Evolutionary conservation across 2,797 vertebrate species (phyloP).

Genomic region (Poeciliopsis paucimaculata): DNA sequence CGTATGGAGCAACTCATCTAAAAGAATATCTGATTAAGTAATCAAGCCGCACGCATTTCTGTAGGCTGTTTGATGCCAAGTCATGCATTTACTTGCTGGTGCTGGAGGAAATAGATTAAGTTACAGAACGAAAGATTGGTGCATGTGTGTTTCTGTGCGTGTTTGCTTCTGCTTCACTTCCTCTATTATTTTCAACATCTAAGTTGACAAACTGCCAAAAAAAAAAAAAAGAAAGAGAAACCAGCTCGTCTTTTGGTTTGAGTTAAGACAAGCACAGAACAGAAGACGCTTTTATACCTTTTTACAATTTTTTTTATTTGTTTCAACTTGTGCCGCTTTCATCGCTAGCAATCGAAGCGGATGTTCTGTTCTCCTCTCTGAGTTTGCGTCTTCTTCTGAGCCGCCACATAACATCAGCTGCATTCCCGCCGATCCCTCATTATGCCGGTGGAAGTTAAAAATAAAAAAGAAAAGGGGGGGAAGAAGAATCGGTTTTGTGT

Average conservation of each 20-base stretch:
- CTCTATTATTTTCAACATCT: slow-evolving; percentile 44
- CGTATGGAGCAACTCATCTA: slow-evolving; percentile 41
- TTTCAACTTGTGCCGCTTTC: not conserved
- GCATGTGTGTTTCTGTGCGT: slow-evolving; percentile 23
- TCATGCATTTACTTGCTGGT: slow-evolving; percentile 18
- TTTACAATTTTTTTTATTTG: not conserved
- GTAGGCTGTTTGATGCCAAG: slow-evolving; percentile 37
- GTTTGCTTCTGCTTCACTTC: slow-evolving; percentile 10
- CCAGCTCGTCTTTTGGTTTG: slow-evolving; percentile 1
- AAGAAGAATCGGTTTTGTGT: slow-evolving; percentile 4
- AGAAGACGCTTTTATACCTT: slow-evolving; percentile 2
- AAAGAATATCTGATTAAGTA: slow-evolving; percentile 58
- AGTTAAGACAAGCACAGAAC: slow-evolving; percentile 28
- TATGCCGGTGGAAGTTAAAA: slow-evolving; percentile 15
- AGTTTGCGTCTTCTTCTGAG: not conserved
- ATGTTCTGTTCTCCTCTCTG: not conserved
- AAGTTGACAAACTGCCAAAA: slow-evolving; percentile 35
- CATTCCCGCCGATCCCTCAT: slow-evolving; percentile 41
- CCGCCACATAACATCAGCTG: slow-evolving; percentile 1
- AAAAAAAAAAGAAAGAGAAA: not conserved
- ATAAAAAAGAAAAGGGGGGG: not conserved
- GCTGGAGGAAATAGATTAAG: slow-evolving; percentile 21
- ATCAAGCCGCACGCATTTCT: slow-evolving; percentile 46
- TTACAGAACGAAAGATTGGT: slow-evolving; percentile 21
- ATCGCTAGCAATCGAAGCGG: not conserved